Evolutionary conservation across 2,113 vertebrate species (phyloP), one percentile per base, ranked within the genome.

Genomic region (Tretioscincus oriximinensis): DNA sequence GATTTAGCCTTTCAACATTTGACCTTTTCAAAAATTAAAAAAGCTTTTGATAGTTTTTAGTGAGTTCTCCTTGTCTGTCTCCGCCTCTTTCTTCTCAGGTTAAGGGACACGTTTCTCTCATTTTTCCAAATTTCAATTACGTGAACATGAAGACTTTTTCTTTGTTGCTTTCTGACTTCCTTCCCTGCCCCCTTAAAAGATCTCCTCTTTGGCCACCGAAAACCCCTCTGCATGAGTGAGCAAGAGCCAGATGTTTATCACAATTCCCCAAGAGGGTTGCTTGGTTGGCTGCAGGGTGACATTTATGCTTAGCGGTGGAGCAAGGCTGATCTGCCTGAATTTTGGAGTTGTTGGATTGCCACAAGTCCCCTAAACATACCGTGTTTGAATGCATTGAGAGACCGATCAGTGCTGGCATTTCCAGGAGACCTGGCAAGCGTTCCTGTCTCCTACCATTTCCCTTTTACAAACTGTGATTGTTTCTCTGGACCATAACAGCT

Each of bases 331-430:
- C 28, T 66, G 24, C 47, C 49, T 26, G 35, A 65, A 45, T 5
- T 65, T 14, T 7, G 3, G 41, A n/a, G 1, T 65, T 65, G 26
- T 75, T 26, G 16, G 14, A 49, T 74, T 58, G 2, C 24, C 14
- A 29, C 5, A 41, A 45, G 4, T 3, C 41, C 18, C 26, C 31
- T 7, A 20, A 26, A 5, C 6, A 11, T 29, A 16, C 24, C 8
- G 4, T 3, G 1, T 7, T 7, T 16, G 5, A 12, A 14, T 1
- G 2, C 2, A 2, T 18, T 20, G 18, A 22, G 24, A 4, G 3
- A 61, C 21, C 10, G 3, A 54, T 21, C 14, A 29, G 76, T 28
- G 2, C 3, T 9, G 64, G 9, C 7, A 16, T n/a, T 11, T 28
- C n/a, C 29, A 11, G 4, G 29, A 10, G 64, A 9, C 49, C 71